These are phyloP conservation scores for Argynnis bischoffii DNA, from an alignment of 2,888 invertebrate species.

Conservation along the genomic window DNA sequence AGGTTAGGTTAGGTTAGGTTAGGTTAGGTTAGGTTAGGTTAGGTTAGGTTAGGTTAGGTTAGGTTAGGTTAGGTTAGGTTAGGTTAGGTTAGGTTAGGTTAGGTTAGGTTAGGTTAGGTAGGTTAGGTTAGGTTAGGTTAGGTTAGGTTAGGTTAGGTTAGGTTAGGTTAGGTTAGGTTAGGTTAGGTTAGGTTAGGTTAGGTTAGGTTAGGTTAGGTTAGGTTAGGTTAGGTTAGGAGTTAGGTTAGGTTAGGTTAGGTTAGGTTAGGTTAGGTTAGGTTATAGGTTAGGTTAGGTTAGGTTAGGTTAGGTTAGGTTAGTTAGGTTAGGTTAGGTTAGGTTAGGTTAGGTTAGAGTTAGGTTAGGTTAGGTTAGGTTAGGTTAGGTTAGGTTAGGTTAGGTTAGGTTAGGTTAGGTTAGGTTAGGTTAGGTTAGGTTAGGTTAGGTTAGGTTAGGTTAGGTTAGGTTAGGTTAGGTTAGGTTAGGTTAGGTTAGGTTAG, in stretches of 20 bases:
- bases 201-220: slow-evolving; percentile 15
- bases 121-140: slow-evolving; percentile 3
- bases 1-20: slow-evolving; percentile 36
- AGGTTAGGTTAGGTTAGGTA: slow-evolving; percentile 27
- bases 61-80: slow-evolving; percentile 30
- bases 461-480: slow-evolving; percentile 39
- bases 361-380: slow-evolving; percentile 11
- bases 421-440: slow-evolving; percentile 30
- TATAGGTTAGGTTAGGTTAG: slow-evolving; percentile 37
- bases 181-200: background rate
- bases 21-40: slow-evolving; percentile 37
- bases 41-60: slow-evolving; percentile 35
- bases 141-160: slow-evolving; percentile 1
- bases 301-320: slow-evolving; percentile 21
- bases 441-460: slow-evolving; percentile 39
- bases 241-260: slow-evolving; percentile 39
- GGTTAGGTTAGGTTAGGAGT: slow-evolving; percentile 34
- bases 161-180: background rate
- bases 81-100: slow-evolving; percentile 37
- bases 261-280: slow-evolving; percentile 35
- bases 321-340: slow-evolving; percentile 12
- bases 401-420: slow-evolving; percentile 10
- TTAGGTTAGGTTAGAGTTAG: too few species aligned
- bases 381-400: slow-evolving; percentile 10
- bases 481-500: slow-evolving; percentile 27